A percentile compares a stretch with the other conserved stretches of the same genome.
Conservation (phyloP, 37 sponge, comb jelly and placozoan species). For the Spongia lamella region DNA sequence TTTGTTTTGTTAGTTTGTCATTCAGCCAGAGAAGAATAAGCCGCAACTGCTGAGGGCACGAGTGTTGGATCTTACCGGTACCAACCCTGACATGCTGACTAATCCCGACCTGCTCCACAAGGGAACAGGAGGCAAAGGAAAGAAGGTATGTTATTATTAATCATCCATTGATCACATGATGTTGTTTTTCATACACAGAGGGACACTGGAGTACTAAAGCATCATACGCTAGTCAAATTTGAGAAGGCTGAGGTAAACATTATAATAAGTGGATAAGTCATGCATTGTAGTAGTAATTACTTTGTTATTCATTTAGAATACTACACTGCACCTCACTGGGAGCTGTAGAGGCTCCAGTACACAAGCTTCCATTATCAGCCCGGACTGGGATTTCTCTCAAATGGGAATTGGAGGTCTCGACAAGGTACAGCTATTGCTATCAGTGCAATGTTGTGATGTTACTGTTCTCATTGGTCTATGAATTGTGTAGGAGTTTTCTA, state of each 20-base stretch:
- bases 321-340: slow-evolving; percentile 70
- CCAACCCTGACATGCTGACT: too few species aligned
- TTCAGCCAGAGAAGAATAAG: too few species aligned
- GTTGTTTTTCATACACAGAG: background rate
- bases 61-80: too few species aligned
- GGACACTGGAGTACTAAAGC: slow-evolving; percentile 16
- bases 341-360: slow-evolving; percentile 40
- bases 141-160: too few species aligned
- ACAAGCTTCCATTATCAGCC: slow-evolving; percentile 79
- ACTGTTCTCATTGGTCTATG: too few species aligned
- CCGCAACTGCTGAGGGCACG: too few species aligned
- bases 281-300: too few species aligned
- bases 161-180: too few species aligned
- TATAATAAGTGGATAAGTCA: background rate
- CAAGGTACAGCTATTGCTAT: slow-evolving; percentile 52
- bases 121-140: too few species aligned
- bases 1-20: too few species aligned
- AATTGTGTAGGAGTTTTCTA: slow-evolving; percentile 81
- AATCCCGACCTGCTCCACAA: too few species aligned
- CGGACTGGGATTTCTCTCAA: slow-evolving; percentile 94
- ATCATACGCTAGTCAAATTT: slow-evolving; percentile 7
- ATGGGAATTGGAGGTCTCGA: slow-evolving; percentile 99
- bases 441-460: background rate
- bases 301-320: background rate
- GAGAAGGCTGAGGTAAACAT: slow-evolving; percentile 17